Evolutionary conservation across 64 coral and sea anemone species (phyloP).

Genomic region (Stichodactyla helianthus): DNA sequence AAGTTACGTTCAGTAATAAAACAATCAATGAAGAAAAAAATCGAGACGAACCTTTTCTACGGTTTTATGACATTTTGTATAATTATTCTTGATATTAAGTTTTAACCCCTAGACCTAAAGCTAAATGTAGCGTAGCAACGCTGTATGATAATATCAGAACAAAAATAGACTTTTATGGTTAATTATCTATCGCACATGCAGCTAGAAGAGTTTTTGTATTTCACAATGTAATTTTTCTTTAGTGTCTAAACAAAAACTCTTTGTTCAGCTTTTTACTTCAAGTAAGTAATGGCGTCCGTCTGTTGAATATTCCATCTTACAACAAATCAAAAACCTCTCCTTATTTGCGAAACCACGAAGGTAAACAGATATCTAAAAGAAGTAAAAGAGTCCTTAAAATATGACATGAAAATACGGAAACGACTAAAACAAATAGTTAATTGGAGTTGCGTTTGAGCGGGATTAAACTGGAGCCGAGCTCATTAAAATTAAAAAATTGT

Average conservation of each 20-base stretch:
- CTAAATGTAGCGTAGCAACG: too few species aligned
- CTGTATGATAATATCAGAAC: too few species aligned
- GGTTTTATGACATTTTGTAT: too few species aligned
- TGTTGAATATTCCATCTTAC: not conserved
- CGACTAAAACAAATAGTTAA: not conserved
- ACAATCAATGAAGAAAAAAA: too few species aligned
- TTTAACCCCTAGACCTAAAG: too few species aligned
- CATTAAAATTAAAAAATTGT: not conserved
- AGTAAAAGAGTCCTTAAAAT: not conserved
- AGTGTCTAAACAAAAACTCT: not conserved
- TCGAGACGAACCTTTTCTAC: too few species aligned
- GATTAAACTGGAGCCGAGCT: not conserved
- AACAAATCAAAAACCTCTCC: not conserved
- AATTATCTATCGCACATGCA: too few species aligned
- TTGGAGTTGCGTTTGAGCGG: not conserved
- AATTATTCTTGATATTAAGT: too few species aligned
- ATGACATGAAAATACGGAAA: not conserved
- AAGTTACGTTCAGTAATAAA: too few species aligned
- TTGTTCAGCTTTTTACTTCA: constrained; percentile 1
- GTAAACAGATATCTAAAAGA: not conserved
- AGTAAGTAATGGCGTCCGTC: not conserved
- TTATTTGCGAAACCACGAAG: not conserved
- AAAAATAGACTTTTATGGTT: too few species aligned
- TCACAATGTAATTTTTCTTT: too few species aligned
- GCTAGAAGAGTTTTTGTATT: not conserved